These are phyloP conservation scores for Diplodus sargus DNA, from an alignment of 2,797 vertebrate genomes.

Conservation along the genomic window DNA sequence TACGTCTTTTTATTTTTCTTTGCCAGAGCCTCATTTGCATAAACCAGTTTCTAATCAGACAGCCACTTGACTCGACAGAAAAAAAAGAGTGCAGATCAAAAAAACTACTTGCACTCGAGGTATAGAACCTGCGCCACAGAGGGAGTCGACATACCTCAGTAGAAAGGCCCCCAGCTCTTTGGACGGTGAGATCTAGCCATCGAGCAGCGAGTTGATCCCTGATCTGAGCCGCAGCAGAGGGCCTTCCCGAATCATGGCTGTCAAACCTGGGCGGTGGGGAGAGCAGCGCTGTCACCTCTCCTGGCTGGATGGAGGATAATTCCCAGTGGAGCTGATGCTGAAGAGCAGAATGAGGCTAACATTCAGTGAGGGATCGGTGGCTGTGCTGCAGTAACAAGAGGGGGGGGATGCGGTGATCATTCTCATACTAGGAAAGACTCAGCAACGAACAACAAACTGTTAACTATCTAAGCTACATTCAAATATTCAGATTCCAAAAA, in stretches of 20 bases:
- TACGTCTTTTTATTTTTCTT: background rate
- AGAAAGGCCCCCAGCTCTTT: conserved; percentile 82
- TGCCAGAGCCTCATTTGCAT: conserved; percentile 51
- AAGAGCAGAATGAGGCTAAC: conserved; percentile 58
- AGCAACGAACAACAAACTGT: background rate
- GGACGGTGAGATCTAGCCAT: conserved; percentile 82
- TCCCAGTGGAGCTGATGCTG: conserved; percentile 48
- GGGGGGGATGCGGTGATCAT: conserved; percentile 27
- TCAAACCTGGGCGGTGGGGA: conserved; percentile 52
- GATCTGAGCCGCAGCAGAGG: conserved; percentile 65
- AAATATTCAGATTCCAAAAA: conserved; percentile 8
- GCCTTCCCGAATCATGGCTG: conserved; percentile 74
- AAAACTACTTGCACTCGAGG: conserved; percentile 44
- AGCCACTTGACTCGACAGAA: conserved; percentile 64
- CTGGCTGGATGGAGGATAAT: conserved; percentile 44
- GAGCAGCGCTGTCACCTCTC: conserved; percentile 63
- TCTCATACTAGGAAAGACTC: conserved; percentile 5
- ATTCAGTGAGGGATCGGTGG: conserved; percentile 41
- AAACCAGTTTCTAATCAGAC: conserved; percentile 68
- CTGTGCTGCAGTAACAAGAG: conserved; percentile 39
- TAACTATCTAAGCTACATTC: no score
- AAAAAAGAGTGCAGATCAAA: conserved; percentile 26
- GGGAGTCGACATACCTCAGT: conserved; percentile 75
- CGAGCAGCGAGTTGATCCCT: conserved; percentile 67
- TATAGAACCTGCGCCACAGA: conserved; percentile 32